Evolutionary conservation across 2,888 invertebrate genomes (phyloP), one percentile per base, ranked within the genome.

Genomic region (Rosalia funebris): DNA sequence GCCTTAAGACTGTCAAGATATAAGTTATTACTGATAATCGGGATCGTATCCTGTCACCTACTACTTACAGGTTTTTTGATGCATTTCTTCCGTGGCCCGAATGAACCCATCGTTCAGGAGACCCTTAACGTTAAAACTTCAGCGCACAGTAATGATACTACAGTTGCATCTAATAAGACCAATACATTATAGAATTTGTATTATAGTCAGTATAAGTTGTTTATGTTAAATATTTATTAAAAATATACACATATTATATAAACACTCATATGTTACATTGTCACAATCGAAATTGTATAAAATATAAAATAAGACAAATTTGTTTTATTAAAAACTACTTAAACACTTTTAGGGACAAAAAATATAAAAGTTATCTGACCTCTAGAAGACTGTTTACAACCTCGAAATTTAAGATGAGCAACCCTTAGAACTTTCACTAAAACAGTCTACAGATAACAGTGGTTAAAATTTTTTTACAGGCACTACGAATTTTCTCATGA

Each of bases 11-110:
- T 86, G 69, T 90, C 90, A 0, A 86, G 87, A 80, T 84, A 89
- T 71, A 89, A 89, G 36, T 79, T 89, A 44, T 81, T 88, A 53
- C 83, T 90, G 12, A 83, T 89, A 58, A 83, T 85, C 44, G 86
- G 87, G 17, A 91, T 96, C 45, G 77, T 93, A 46, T 83, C 86
- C 12, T 88, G 92, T 64, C 96, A 97, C 80, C 87, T 94, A 47
- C 78, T 93, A 12, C 79, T 97, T 19, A 95, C 95, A 1, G 94
- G 95, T 9, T 96, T 96, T 77, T 92, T 94, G 91, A 74, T 91
- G 60, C 91, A 88, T 74, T 93, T 93, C 79, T 93, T 92, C 71
- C 89, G 91, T 73, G 86, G 83, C 1, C 87, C 89, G 1, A 53
- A 17, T 48, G 32, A 15, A 19, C 19, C 19, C 11, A 14, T 46